A percentile compares a stretch with the other conserved stretches of the same genome.
Conservation (phyloP, 1,140 invertebrate genomes). For the Bombus difficillimus region DNA sequence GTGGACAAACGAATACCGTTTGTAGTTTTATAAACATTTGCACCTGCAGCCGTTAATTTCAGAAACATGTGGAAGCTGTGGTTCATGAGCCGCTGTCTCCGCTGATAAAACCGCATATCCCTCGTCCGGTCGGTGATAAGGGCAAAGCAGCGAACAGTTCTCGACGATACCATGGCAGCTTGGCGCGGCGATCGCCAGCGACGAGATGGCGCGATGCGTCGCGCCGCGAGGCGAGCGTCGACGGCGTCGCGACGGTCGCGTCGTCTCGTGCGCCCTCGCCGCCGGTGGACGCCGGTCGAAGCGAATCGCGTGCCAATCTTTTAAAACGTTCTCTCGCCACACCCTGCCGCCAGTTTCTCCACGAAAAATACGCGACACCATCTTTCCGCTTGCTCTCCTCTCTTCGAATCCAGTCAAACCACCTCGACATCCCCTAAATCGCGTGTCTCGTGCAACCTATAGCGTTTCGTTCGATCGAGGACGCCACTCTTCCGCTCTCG, state of each 20-base stretch:
- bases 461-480: background rate
- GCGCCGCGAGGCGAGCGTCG: constrained; percentile 24
- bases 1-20: too few relatives aligned
- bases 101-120: background rate
- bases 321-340: constrained; percentile 69
- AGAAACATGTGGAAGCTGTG: too few relatives aligned
- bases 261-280: constrained; percentile 20
- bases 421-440: background rate
- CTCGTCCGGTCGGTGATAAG: constrained; percentile 11
- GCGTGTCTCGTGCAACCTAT: background rate
- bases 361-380: constrained; percentile 40
- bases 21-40: too few relatives aligned
- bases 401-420: too few relatives aligned
- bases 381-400: too few relatives aligned
- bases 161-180: background rate
- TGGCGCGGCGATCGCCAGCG: background rate
- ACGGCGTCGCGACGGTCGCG: constrained; percentile 30
- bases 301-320: constrained; percentile 59
- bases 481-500: background rate
- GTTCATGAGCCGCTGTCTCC: background rate
- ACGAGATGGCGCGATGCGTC: constrained; percentile 35
- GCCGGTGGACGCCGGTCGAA: constrained; percentile 69
- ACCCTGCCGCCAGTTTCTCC: constrained; percentile 65
- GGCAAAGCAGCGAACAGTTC: too few relatives aligned
- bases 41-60: too few relatives aligned